Evolutionary conservation across 2,113 vertebrate species (phyloP), one percentile per base, ranked within the genome.

Genomic region (Thryonomys swinderianus): DNA sequence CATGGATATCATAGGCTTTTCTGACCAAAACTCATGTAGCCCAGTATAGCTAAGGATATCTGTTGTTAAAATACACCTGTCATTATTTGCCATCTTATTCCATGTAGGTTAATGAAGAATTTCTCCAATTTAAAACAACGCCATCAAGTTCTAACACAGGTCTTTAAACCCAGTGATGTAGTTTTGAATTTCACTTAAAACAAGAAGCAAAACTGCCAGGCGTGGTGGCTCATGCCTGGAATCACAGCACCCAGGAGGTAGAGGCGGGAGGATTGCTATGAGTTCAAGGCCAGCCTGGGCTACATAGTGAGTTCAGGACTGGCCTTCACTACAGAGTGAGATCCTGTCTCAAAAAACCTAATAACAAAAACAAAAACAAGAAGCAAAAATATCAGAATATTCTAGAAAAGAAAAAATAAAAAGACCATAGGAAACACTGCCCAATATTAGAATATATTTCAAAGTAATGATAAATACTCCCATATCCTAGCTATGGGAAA

Each of bases 171-270:
- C 42, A 17, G 62, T 79, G n/a, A 59, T 34, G 61, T 25, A 3
- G 71, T 91, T 88, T 96, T n/a, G 73, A 66, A 82, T 88, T 88
- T 85, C 51, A 94, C 84, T 92, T 85, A 59, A n/a, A 90, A 85
- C 48, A 87, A 32, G 23, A 90, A 21, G 12, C 55, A 87, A 84
- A 79, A 78, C n/a, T n/a, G n/a, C n/a, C n/a, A n/a, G n/a, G n/a
- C n/a, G n/a, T n/a, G n/a, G n/a, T n/a, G n/a, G n/a, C n/a, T n/a
- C n/a, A n/a, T n/a, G n/a, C n/a, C n/a, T n/a, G n/a, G n/a, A n/a
- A n/a, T n/a, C n/a, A n/a, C n/a, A n/a, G n/a, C n/a, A n/a, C n/a
- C n/a, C n/a, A n/a, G n/a, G n/a, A n/a, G n/a, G n/a, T n/a, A n/a
- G n/a, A n/a, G n/a, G n/a, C n/a, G n/a, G n/a, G n/a, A n/a, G n/a